Conservation (phyloP, 1,140 invertebrate genomes). For the Araneus ventricosus region DNA sequence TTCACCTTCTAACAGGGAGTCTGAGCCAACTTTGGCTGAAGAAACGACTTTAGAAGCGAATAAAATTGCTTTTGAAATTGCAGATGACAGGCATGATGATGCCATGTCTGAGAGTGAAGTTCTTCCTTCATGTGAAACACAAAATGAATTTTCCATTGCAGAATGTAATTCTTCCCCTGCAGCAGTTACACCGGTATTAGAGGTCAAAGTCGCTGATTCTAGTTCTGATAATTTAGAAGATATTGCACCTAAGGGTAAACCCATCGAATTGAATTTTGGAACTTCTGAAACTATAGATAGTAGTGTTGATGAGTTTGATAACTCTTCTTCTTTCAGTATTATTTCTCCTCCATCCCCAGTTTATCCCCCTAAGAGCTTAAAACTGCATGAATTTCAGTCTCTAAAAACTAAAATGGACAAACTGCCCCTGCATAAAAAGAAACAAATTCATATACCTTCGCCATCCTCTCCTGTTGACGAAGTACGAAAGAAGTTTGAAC, state of each 20-base stretch:
- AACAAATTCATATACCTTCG: constrained; percentile 68
- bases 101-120: not conserved
- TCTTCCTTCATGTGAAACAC: not conserved
- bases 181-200: not conserved
- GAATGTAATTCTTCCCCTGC: not conserved
- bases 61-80: not conserved
- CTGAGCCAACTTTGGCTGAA: not conserved
- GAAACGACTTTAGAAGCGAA: not conserved
- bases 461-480: constrained; percentile 77
- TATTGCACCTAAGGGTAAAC: not conserved
- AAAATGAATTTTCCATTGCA: not conserved
- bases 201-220: not conserved
- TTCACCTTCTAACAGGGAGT: not conserved
- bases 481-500: constrained; percentile 81
- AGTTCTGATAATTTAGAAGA: too few species aligned
- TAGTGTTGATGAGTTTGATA: constrained; percentile 3
- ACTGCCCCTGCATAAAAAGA: constrained; percentile 70
- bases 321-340: constrained; percentile 58
- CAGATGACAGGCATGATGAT: not conserved
- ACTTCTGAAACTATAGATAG: not conserved
- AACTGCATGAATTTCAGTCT: constrained; percentile 60
- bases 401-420: constrained; percentile 68
- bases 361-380: constrained; percentile 71
- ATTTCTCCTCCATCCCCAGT: constrained; percentile 61
- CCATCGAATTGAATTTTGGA: not conserved